Conservation (phyloP, 2,888 invertebrate genomes). For the Leucoma salicis region DNA sequence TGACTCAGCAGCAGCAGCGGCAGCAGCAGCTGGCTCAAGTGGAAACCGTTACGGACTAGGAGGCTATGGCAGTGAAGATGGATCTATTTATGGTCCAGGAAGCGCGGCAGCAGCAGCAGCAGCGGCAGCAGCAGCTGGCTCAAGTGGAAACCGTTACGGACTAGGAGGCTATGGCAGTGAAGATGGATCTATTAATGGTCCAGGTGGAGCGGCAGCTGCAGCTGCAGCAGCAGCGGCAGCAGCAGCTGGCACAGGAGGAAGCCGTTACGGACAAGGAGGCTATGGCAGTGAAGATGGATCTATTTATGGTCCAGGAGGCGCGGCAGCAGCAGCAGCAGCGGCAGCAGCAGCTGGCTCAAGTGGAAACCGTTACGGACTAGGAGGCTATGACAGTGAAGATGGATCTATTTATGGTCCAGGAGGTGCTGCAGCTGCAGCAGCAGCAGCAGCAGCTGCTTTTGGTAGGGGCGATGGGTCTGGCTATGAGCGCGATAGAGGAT, state of each 20-base stretch:
- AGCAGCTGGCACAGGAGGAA: slow-evolving; percentile 6
- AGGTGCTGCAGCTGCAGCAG: not conserved
- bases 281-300: too few species aligned
- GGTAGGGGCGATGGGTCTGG: not conserved
- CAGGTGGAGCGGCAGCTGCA: slow-evolving; percentile 4
- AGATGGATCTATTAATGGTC: not conserved
- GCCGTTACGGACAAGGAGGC: not conserved
- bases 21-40: not conserved
- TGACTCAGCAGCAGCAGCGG: not conserved
- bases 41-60: too few species aligned
- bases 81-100: not conserved
- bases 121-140: slow-evolving; percentile 1
- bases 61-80: not conserved
- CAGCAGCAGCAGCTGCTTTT: not conserved
- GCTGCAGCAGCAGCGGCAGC: slow-evolving; percentile 14
- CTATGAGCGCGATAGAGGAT: not conserved
- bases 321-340: slow-evolving; percentile 2
- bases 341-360: not conserved
- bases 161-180: slow-evolving; percentile 2
- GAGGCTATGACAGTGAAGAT: not conserved
- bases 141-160: slow-evolving; percentile 1
- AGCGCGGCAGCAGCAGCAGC: not conserved
- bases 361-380: not conserved
- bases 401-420: not conserved
- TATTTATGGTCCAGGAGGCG: slow-evolving; percentile 3